These are phyloP conservation scores for Emesis russula DNA, from an alignment of 2,888 invertebrate species.

Conservation along the genomic window DNA sequence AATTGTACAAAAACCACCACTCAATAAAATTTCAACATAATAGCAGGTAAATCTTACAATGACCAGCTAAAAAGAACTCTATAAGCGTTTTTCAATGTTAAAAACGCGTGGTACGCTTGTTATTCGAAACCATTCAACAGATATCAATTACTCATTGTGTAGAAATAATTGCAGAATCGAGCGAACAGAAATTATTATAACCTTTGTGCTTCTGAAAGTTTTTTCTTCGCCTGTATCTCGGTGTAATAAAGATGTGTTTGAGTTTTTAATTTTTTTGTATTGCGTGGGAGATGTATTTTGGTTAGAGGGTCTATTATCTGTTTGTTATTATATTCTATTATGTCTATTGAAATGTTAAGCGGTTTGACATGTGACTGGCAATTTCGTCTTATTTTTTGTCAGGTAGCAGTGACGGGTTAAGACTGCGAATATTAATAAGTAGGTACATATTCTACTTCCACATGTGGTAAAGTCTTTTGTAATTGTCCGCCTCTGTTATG, in stretches of 20 bases:
- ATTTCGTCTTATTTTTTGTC: constrained; percentile 35
- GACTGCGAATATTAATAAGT: constrained; percentile 2
- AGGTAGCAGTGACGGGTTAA: constrained; percentile 31
- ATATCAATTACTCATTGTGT: constrained; percentile 94
- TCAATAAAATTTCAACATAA: constrained; percentile 92
- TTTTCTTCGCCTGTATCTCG: constrained; percentile 12
- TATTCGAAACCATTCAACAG: constrained; percentile 92
- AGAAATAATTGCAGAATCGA: constrained; percentile 92
- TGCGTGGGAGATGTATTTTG: constrained; percentile 28
- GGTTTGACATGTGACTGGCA: constrained; percentile 72
- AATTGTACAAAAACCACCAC: constrained; percentile 91
- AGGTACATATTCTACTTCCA: too few relatives aligned
- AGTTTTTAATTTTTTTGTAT: not conserved
- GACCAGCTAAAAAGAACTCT: constrained; percentile 25
- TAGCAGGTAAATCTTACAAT: constrained; percentile 90
- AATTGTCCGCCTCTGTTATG: too few relatives aligned
- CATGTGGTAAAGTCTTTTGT: too few relatives aligned
- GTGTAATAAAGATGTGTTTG: not conserved
- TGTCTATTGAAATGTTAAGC: constrained; percentile 89
- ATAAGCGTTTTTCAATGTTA: constrained; percentile 29
- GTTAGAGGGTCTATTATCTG: constrained; percentile 52
- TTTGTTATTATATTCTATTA: constrained; percentile 90
- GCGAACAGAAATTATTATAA: constrained; percentile 91
- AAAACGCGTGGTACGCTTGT: constrained; percentile 82
- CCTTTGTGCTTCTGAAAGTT: constrained; percentile 87